Evolutionary conservation across 2,888 invertebrate species (phyloP), one percentile per base, ranked within the genome.

Genomic region (Leptarthrus brevirostris): DNA sequence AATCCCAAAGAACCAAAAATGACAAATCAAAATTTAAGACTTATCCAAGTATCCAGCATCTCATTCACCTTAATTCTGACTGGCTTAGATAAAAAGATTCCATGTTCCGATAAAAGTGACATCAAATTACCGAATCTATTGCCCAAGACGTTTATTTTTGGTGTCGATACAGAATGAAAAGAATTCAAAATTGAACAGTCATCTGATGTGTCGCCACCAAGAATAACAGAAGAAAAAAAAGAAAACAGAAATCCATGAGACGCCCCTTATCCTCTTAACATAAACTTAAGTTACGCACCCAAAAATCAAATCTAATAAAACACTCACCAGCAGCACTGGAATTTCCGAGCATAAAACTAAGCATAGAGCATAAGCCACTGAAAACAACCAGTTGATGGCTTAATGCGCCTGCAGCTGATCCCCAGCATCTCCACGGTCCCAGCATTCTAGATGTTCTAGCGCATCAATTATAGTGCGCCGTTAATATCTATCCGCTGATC

Each of bases 371-470:
- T 66, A 66, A 66, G 66, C 66, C 66, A 66, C 49, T 26, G 66
- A 66, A 66, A 47, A 66, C 66, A 66, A 49, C 66, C 66, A 44
- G 66, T 66, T 66, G 66, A 66, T 66, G 66, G 49, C 66, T 66
- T 49, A 66, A 66, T 66, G 66, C 66, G 66, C 47, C 66, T 66
- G 66, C 47, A 66, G 26, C 26, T 49, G 47, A 66, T 66, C 66
- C 24, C 47, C 40, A 30, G n/a, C n/a, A n/a, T 18, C 26, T 61
- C 61, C 61, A 20, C 54, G 36, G 36, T 22, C 47, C 66, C 66
- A 20, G 66, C 66, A 66, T 66, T 16, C 34, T 58, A 58, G 54
- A 5, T 16, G n/a, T 34, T 34, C 22, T 47, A 40, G 64, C 20
- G 40, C 53, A 53, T 53, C n/a, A 8, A 22, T 22, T 22, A 6